Evolutionary conservation across 2,797 vertebrate genomes (phyloP), one percentile per base, ranked within the genome.

Genomic region (Myripristis jacobus): DNA sequence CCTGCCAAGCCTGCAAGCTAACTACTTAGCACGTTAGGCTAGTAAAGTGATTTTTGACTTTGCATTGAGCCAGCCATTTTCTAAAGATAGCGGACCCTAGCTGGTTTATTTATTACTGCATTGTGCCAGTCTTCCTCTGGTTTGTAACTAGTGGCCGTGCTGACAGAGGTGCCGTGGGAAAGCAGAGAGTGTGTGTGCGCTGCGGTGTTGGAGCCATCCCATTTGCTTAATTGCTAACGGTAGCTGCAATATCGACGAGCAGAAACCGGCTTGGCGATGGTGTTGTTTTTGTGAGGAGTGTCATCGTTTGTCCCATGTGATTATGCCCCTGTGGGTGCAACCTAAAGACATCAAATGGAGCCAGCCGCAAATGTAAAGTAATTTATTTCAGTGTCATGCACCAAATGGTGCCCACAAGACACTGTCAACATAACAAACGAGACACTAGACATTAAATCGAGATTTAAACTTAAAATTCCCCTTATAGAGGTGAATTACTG

Each of bases 61-160:
- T 87, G 55, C 58, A 22, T 53, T 16, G 41, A 72, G 70, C 57
- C 83, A 85, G 84, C 77, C 87, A 84, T 89, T 88, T 88, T 85
- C 71, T 75, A 3, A 16, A 70, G n/a, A 68, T 25, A 13, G 24
- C 1, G n/a, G 16, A 34, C 6, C 12, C 25, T 41, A 19, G 15
- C 5, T 16, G 1, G 31, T 2, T 47, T 57, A 19, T 25, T 16
- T n/a, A 0, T 34, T 10, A 11, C 36, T 11, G 36, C 11, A 9
- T 38, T 38, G 36, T 5, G 8, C 6, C 9, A 4, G 0, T 25
- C 6, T 10, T 31, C 34, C 3, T 0, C 6, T 6, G 3, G 2
- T 8, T 60, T 21, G 4, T 1, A 0, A n/a, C n/a, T n/a, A n/a
- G 11, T 13, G 6, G 2, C 19, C 16, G 0, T 38, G 4, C 0